phyloP scores from a whole-genome alignment of 1,140 invertebrate genomes.

The Homalodisca vitripennis region DNA sequence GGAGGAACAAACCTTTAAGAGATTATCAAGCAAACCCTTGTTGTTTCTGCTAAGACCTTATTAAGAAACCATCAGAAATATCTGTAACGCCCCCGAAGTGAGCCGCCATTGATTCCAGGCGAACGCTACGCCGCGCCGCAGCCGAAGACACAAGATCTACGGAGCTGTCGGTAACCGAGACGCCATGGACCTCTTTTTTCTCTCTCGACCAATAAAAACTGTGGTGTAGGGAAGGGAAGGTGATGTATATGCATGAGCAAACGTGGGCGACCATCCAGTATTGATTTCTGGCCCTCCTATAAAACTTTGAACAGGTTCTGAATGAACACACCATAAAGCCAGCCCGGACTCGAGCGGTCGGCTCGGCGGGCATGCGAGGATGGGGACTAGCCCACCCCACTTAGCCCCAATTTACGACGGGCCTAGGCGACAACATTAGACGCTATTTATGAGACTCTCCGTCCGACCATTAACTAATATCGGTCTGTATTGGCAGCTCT shows the following conservation, averaged over 20 bases:
- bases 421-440: slow-evolving; percentile 15
- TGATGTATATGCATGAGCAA: slow-evolving; percentile 24
- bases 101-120: too few species aligned
- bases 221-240: not conserved
- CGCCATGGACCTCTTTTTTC: slow-evolving; percentile 14
- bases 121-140: too few species aligned
- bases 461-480: slow-evolving; percentile 22
- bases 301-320: slow-evolving; percentile 26
- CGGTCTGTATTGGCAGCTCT: slow-evolving; percentile 4
- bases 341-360: not conserved
- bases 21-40: too few species aligned
- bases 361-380: not conserved
- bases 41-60: too few species aligned
- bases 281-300: slow-evolving; percentile 26
- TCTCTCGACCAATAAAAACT: slow-evolving; percentile 12
- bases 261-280: slow-evolving; percentile 22
- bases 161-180: not conserved
- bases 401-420: not conserved
- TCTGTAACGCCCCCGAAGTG: too few species aligned
- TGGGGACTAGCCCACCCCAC: too few species aligned
- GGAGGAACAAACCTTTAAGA: too few species aligned
- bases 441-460: slow-evolving; percentile 17
- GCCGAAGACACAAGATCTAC: too few species aligned
- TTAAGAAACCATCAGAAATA: too few species aligned
- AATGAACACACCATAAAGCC: slow-evolving; percentile 16